A percentile compares a stretch with the other conserved stretches of the same genome.
Conservation (phyloP, 2,113 vertebrate species). For the Bucco capensis region DNA sequence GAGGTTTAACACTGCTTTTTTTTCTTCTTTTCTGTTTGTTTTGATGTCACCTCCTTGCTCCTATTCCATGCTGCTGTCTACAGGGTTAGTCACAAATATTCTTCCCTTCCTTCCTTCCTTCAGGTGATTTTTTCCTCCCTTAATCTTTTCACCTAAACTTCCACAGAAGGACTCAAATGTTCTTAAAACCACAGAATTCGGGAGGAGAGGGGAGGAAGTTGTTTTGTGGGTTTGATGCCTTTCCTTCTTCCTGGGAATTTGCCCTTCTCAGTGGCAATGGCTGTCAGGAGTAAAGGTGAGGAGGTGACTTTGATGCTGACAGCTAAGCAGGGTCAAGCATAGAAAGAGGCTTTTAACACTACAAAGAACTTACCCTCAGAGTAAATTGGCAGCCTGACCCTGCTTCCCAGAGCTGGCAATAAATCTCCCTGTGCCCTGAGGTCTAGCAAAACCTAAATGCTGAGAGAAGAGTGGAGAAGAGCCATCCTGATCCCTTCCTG, state of each 20-base stretch:
- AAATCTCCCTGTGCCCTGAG: not conserved
- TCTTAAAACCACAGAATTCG: not conserved
- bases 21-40: too few relatives aligned
- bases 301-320: not conserved
- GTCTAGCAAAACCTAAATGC: not conserved
- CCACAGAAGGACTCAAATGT: not conserved
- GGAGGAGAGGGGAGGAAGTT: not conserved
- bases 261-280: not conserved
- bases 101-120: too few relatives aligned
- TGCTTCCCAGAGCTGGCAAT: not conserved
- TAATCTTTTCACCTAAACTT: not conserved
- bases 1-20: not conserved
- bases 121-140: too few relatives aligned
- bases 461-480: not conserved
- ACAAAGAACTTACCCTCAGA: not conserved
- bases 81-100: too few relatives aligned
- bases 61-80: not conserved
- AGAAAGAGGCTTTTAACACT: not conserved
- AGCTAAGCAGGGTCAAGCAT: accelerated
- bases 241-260: not conserved
- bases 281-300: not conserved
- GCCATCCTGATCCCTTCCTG: not conserved
- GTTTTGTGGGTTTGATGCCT: not conserved
- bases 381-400: not conserved
- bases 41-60: not conserved